Base-by-base conservation (phyloP, 1,140 invertebrate genomes). In the Pantala flavescens region DNA sequence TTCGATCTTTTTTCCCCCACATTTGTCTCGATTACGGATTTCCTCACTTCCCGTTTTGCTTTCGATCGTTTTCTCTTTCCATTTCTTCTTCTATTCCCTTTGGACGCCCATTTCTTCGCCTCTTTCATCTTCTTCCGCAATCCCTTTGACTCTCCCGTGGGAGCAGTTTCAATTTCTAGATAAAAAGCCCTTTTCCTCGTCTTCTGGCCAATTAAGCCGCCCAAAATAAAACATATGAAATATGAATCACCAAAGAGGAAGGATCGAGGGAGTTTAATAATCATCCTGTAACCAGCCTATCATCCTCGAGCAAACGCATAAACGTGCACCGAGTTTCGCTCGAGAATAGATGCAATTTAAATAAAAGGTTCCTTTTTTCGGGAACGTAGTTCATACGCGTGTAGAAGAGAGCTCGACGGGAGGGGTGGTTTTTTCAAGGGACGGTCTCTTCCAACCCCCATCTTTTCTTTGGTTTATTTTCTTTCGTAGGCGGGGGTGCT, bases 301-400 rank as follows among this genome's bases (percentile, higher is more conserved):
- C 9, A 36, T 36, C 28, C 28, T 2, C 28, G 9, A 5, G 28
- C 9, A 36, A 36, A 36, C 9, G 2, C 28, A 2, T 36, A 36
- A 2, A 36, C 3, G 28, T 9, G 28, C 28, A 2, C 12, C 49
- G 0, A 36, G 28, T 5, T 71, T 71, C 21, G 21, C 71, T 71
- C 23, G 21, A 71, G 71, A 71, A 71, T 71, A 71, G 71, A 71
- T 71, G 71, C 71, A 71, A 71, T 71, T 71, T 71, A 71, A 71
- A 71, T 71, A 23, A 71, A 71, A 71, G 71, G 71, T 71, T 71
- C 28, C 71, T n/a, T n/a, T n/a, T n/a, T n/a, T n/a, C 28, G 28
- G 28, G 28, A 36, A 36, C 9, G 9, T 16, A 16, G 49, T 63
- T 16, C 49, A 12, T 63, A 21, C 12, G 49, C n/a, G 49, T 63